phyloP scores from a whole-genome alignment of 2,888 invertebrate genomes.

The Tachystola acroxantha region DNA sequence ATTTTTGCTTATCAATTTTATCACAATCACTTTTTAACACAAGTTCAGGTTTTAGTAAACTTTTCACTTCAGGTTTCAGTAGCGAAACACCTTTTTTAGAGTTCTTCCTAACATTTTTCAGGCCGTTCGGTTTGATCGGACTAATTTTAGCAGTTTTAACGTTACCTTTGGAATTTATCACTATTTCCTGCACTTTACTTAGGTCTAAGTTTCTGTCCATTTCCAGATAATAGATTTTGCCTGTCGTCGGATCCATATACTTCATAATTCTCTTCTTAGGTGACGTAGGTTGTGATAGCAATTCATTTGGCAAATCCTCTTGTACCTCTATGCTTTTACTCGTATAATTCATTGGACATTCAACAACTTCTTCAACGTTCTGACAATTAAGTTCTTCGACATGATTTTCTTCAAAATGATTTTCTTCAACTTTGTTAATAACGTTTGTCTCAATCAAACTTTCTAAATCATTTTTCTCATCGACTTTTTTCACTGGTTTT shows the following conservation, averaged over 20 bases:
- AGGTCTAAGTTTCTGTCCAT: constrained; percentile 59
- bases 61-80: constrained; percentile 53
- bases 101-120: constrained; percentile 36
- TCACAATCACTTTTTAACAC: no score
- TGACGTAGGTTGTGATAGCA: constrained; percentile 31
- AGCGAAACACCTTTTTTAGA: constrained; percentile 41
- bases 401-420: neutral
- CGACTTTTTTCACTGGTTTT: constrained; percentile 43
- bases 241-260: constrained; percentile 60
- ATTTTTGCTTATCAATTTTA: constrained; percentile 11
- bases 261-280: constrained; percentile 60
- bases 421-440: constrained; percentile 10
- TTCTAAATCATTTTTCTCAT: constrained; percentile 20
- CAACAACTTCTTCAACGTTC: neutral
- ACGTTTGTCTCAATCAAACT: constrained; percentile 12
- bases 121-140: constrained; percentile 53
- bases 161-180: constrained; percentile 44
- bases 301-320: constrained; percentile 34
- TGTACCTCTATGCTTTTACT: neutral
- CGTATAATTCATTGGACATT: neutral
- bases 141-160: constrained; percentile 52
- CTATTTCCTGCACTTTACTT: constrained; percentile 61
- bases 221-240: constrained; percentile 66
- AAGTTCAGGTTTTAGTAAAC: constrained; percentile 36
- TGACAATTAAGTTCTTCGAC: neutral